phyloP scores from a whole-genome alignment of 2,113 vertebrate genomes.

The Phylloscopus trochilus region DNA sequence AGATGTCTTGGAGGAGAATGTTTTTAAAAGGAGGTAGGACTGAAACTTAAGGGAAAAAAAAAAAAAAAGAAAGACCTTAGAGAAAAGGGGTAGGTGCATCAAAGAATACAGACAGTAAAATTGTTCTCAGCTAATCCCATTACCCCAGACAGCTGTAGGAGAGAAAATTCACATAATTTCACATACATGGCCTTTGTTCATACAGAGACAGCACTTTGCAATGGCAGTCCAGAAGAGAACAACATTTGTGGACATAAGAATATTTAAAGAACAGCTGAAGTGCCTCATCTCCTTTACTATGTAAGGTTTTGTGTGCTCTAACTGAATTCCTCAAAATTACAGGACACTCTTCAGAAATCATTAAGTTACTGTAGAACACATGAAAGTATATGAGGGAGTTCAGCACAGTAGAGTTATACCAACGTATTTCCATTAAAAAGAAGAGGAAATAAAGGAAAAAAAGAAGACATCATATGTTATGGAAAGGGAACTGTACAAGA shows the following conservation, averaged over 20 bases:
- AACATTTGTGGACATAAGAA: neutral
- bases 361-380: neutral
- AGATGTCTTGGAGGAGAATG: neutral
- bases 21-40: neutral
- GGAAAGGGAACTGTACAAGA: neutral
- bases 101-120: neutral
- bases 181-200: neutral
- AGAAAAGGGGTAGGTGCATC: neutral
- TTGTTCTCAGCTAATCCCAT: neutral
- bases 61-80: neutral
- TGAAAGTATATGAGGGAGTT: neutral
- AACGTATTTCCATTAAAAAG: neutral
- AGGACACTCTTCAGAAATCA: neutral
- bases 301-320: neutral
- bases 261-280: neutral
- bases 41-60: neutral
- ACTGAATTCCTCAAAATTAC: neutral
- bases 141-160: neutral
- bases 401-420: neutral
- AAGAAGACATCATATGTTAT: neutral
- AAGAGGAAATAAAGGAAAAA: neutral
- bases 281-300: neutral
- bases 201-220: neutral
- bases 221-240: neutral
- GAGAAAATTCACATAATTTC: neutral